Evolutionary conservation across 2,888 invertebrate genomes (phyloP).

Genomic region (Galeruca laticollis): DNA sequence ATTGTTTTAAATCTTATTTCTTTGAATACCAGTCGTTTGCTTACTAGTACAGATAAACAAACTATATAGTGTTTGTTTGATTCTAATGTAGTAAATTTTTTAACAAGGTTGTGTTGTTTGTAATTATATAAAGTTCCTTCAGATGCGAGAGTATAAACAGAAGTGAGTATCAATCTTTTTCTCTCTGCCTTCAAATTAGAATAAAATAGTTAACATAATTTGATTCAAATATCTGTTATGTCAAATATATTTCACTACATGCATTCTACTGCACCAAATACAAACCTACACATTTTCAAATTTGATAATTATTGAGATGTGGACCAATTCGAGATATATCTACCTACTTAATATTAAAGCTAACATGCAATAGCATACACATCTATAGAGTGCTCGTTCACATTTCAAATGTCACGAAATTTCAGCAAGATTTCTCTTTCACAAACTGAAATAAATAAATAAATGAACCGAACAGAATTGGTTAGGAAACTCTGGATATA

Average conservation of each 20-base stretch:
- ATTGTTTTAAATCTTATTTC: too few species aligned
- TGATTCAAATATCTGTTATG: not conserved
- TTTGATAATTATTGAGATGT: constrained; percentile 18
- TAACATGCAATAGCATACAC: constrained; percentile 57
- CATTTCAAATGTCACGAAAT: constrained; percentile 25
- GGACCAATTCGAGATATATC: constrained; percentile 29
- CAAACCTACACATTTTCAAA: constrained; percentile 29
- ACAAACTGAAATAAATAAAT: constrained; percentile 19
- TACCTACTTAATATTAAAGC: constrained; percentile 31
- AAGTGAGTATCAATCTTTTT: not conserved
- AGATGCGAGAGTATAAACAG: too few species aligned
- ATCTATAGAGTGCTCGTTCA: constrained; percentile 65
- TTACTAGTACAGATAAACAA: too few species aligned
- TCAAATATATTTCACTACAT: constrained; percentile 16
- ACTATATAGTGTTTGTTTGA: too few species aligned
- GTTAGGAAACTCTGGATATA: too few species aligned
- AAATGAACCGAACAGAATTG: too few species aligned
- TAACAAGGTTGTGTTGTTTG: too few species aligned
- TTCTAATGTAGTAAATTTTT: too few species aligned
- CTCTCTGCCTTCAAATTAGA: not conserved
- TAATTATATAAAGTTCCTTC: too few species aligned
- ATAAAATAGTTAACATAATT: not conserved
- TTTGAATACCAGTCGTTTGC: too few species aligned
- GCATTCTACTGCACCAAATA: constrained; percentile 22
- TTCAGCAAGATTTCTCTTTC: constrained; percentile 19